These are phyloP conservation scores for Neopelma chrysocephalum DNA, from an alignment of 2,797 vertebrate genomes.

Conservation along the genomic window DNA sequence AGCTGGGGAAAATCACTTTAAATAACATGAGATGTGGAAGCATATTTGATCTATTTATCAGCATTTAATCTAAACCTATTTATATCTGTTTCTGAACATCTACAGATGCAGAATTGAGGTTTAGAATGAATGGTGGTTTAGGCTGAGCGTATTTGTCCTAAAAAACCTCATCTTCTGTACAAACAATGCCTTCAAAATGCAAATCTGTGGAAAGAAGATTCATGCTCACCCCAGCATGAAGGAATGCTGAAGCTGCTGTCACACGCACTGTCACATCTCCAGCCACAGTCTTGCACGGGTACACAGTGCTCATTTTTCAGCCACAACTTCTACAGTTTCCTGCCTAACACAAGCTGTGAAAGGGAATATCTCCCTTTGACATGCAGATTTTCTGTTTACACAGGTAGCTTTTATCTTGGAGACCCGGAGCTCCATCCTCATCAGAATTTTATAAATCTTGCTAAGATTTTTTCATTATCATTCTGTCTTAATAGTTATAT, in stretches of 20 bases:
- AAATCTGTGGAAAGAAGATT: not conserved
- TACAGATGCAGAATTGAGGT: not conserved
- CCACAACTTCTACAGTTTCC: not conserved
- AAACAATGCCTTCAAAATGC: not conserved
- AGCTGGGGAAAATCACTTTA: not conserved
- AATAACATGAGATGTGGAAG: not conserved
- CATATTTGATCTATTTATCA: not conserved
- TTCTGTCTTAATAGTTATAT: not conserved
- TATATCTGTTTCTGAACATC: not conserved
- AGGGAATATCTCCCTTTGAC: not conserved
- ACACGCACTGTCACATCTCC: not conserved
- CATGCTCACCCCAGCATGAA: not conserved
- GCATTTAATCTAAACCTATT: not conserved
- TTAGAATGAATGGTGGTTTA: not conserved
- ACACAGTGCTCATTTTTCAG: conserved; percentile 22
- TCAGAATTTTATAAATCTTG: conserved; percentile 2
- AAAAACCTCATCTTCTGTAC: not conserved
- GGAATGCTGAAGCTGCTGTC: conserved; percentile 12
- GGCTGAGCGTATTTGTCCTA: not conserved
- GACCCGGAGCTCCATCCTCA: not conserved
- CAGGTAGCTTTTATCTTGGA: not conserved
- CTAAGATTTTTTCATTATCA: not conserved
- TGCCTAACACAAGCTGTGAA: not conserved
- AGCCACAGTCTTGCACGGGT: not conserved
- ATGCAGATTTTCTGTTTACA: conserved; percentile 15